phyloP scores from a whole-genome alignment of 2,797 vertebrate species.

The Limnodromus scolopaceus region DNA sequence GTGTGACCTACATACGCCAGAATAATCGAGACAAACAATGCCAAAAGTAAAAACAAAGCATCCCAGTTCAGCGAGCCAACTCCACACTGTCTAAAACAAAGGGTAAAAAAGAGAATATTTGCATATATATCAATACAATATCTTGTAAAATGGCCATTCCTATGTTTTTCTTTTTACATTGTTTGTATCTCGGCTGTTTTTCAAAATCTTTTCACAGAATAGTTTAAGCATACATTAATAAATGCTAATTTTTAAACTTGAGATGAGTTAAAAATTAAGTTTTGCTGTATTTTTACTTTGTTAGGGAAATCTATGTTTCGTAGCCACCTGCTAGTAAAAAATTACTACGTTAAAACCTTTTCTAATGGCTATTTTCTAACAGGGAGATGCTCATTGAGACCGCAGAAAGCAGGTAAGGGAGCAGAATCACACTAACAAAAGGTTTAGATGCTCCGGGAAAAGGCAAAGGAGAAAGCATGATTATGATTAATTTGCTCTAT shows the following conservation, averaged over 20 bases:
- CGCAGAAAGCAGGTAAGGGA: neutral
- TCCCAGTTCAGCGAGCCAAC: neutral
- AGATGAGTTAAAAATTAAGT: neutral
- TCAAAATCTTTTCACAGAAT: neutral
- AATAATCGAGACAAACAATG: slow-evolving; percentile 30
- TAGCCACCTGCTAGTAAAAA: neutral
- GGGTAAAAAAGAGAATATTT: neutral
- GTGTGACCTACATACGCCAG: slow-evolving; percentile 34
- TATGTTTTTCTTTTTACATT: neutral
- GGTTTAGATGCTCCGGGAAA: neutral
- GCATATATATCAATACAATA: too few species aligned
- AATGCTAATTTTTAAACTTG: neutral
- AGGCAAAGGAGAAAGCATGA: neutral
- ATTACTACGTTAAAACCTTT: neutral
- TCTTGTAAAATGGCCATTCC: neutral
- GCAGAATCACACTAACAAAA: neutral
- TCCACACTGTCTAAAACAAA: neutral
- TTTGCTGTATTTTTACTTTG: neutral
- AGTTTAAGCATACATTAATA: neutral
- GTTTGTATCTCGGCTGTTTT: neutral
- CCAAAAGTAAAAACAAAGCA: neutral
- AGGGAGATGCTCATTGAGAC: neutral
- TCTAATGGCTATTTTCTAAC: neutral
- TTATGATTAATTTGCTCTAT: neutral
- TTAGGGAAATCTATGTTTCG: neutral